These are phyloP conservation scores for Exephanes ischioxanthus DNA, from an alignment of 2,888 invertebrate genomes.

Conservation along the genomic window DNA sequence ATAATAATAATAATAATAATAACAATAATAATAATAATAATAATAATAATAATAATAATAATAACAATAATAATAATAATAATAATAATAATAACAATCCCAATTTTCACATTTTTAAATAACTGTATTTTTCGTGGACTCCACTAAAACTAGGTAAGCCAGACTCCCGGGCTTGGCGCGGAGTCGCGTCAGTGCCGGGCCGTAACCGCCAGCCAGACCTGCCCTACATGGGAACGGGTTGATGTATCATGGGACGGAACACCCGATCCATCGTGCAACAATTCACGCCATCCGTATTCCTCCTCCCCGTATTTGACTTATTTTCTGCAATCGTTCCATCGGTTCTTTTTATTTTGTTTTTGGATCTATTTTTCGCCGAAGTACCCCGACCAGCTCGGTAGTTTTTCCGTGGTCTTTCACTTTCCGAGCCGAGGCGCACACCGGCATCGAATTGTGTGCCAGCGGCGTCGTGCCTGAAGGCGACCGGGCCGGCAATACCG, in stretches of 20 bases:
- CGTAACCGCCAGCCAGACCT: no score
- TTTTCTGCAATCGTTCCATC: neutral
- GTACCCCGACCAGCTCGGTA: neutral
- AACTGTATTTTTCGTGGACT: no score
- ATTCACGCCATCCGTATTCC: neutral
- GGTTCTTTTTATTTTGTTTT: neutral
- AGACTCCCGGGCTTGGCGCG: no score
- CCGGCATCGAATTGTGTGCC: slow-evolving; percentile 51
- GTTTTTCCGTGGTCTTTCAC: slow-evolving; percentile 21
- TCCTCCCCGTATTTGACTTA: slow-evolving; percentile 16
- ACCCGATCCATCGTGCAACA: neutral
- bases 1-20: no score
- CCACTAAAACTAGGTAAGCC: no score
- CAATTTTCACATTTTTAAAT: no score
- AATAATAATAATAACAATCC: no score
- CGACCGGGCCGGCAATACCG: slow-evolving; percentile 60
- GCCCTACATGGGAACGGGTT: neutral
- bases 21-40: no score
- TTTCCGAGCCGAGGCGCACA: slow-evolving; percentile 23
- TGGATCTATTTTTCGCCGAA: neutral
- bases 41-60: no score
- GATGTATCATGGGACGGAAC: neutral
- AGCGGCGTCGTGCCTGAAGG: slow-evolving; percentile 55
- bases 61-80: no score
- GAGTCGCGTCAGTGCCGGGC: no score